These are phyloP conservation scores for Andrena cerasifolii DNA, from an alignment of 1,140 invertebrate genomes.

Conservation along the genomic window DNA sequence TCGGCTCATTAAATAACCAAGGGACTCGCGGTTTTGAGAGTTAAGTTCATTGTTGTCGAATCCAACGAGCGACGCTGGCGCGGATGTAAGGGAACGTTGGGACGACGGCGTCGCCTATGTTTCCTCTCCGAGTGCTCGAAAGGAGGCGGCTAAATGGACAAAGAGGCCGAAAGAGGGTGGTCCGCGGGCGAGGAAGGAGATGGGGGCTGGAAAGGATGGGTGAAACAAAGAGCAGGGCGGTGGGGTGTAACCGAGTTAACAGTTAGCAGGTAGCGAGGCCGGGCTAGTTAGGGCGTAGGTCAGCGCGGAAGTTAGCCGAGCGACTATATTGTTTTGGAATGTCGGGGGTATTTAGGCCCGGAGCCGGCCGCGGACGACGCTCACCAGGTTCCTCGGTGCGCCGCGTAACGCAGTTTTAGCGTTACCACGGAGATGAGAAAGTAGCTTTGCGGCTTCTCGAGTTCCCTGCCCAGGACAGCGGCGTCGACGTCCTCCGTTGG, in stretches of 20 bases:
- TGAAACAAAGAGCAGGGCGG: not conserved
- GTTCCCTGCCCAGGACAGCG: conserved; percentile 1
- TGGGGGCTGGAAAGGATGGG: not conserved
- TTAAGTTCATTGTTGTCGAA: conserved; percentile 64
- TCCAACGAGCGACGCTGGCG: conserved; percentile 14
- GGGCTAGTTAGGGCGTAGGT: conserved; percentile 72
- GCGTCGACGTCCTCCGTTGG: conserved; percentile 41
- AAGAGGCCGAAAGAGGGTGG: not conserved
- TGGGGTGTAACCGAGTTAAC: conserved; percentile 71
- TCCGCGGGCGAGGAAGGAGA: not conserved
- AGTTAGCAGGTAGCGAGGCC: conserved; percentile 66
- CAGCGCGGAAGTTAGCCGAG: conserved; percentile 71
- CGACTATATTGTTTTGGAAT: conserved; percentile 74
- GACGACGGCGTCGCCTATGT: not conserved
- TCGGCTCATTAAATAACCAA: conserved; percentile 72
- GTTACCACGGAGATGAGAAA: conserved; percentile 68
- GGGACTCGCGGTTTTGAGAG: conserved; percentile 68
- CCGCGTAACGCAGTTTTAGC: conserved; percentile 71
- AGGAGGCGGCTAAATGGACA: not conserved
- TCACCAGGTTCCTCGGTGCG: conserved; percentile 32
- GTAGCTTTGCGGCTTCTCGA: conserved; percentile 70
- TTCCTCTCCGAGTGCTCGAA: not conserved
- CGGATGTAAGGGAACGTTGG: conserved; percentile 5
- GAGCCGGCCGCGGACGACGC: conserved; percentile 22
- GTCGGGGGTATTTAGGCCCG: conserved; percentile 73